Evolutionary conservation across 2,797 vertebrate genomes (phyloP).

Genomic region (Micromesistius poutassou): DNA sequence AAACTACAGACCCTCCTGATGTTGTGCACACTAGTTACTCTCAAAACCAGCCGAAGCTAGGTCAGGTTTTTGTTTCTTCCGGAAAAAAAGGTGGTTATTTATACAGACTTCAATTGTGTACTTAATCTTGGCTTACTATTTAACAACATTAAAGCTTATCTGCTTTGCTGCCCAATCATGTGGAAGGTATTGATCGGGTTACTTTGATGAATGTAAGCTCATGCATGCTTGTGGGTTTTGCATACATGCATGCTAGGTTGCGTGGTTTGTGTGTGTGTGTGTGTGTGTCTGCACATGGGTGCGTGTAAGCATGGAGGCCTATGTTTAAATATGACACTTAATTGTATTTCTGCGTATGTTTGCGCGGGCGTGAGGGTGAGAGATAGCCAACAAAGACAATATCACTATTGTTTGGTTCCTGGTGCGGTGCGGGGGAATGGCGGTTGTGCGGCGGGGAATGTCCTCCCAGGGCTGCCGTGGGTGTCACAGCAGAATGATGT

Average conservation of each 20-base stretch:
- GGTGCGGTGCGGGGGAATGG: conserved; percentile 15
- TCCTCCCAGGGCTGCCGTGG: conserved; percentile 54
- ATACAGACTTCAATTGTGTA: neutral
- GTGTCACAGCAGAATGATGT: conserved; percentile 61
- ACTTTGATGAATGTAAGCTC: neutral
- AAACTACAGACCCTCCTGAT: neutral
- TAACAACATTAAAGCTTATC: neutral
- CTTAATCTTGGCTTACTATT: neutral
- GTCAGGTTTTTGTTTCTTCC: neutral
- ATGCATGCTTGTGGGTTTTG: neutral
- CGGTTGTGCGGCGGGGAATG: conserved; percentile 59
- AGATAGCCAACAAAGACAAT: neutral
- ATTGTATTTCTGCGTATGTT: neutral
- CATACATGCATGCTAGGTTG: too few relatives aligned
- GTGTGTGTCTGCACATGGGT: neutral
- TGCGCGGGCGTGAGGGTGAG: neutral
- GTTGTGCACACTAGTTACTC: neutral
- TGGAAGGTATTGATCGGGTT: neutral
- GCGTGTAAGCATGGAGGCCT: neutral
- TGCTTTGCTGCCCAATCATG: neutral
- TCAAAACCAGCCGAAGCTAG: neutral
- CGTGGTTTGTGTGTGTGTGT: neutral
- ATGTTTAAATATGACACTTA: too few relatives aligned
- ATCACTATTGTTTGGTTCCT: neutral
- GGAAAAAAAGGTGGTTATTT: neutral